phyloP scores from a whole-genome alignment of 2,113 vertebrate species.

The Seriola aureovittata region DNA sequence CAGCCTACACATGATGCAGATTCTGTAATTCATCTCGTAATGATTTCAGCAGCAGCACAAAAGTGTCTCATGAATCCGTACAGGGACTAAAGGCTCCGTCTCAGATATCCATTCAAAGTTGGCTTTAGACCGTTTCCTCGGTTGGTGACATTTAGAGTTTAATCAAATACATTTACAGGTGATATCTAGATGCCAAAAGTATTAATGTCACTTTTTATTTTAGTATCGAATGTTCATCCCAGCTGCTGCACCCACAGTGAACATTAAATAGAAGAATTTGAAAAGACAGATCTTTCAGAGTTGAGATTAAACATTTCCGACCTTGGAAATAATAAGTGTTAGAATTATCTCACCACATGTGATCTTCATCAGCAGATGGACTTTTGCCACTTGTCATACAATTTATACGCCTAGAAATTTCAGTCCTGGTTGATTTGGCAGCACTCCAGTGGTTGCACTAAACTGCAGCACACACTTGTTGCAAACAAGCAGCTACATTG shows the following conservation, averaged over 20 bases:
- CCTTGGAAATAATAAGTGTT: background rate
- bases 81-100: background rate
- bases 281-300: background rate
- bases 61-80: slow-evolving; percentile 7
- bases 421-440: too few species aligned
- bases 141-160: slow-evolving; percentile 59
- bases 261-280: slow-evolving; percentile 10
- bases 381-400: background rate
- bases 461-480: too few species aligned
- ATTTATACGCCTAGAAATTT: too few species aligned
- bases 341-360: background rate
- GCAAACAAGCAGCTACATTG: too few species aligned
- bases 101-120: slow-evolving; percentile 14
- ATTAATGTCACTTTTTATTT: slow-evolving; percentile 45
- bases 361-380: background rate
- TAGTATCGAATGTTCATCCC: slow-evolving; percentile 23
- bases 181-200: slow-evolving; percentile 10
- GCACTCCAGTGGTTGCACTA: too few species aligned
- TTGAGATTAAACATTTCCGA: slow-evolving; percentile 1
- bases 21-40: slow-evolving; percentile 8
- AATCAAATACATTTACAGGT: slow-evolving; percentile 62
- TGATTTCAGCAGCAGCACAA: slow-evolving; percentile 9
- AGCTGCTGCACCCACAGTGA: slow-evolving; percentile 1
- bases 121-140: background rate
- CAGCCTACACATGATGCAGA: slow-evolving; percentile 25